Base-by-base conservation (phyloP, 2,888 invertebrate genomes). In the Epinotia ramella region DNA sequence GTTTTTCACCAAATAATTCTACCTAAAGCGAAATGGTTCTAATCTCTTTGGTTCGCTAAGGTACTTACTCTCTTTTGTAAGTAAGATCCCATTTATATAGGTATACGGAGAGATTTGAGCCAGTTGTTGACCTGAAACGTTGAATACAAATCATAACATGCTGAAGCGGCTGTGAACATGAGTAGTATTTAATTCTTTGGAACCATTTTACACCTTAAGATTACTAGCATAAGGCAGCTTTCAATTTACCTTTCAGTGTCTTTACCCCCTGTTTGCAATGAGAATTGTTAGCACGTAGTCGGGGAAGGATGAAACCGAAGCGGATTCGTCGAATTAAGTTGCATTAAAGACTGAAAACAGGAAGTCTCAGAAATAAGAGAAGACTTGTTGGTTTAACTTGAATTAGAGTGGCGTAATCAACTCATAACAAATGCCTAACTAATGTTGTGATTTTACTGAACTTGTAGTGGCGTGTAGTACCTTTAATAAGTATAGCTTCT, bases 91-190 rank as follows among this genome's bases (percentile, higher is more conserved):
- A 66, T 56, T 65, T 71, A 66, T 59, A 74, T 63, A 69, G n/a
- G n/a, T 59, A 74, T 49, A 28, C 49, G 49, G 20, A 65, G 71
- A 62, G 70, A 75, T 65, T 65, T 49, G 24, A 44, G 59, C 59
- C 65, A 65, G 65, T 70, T 66, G 75, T 60, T 70, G 75, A 75
- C 70, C 65, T 66, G 59, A 64, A 65, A 66, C 57, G 70, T 60
- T 75, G 70, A 75, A 75, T 75, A 71, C 60, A 71, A 71, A 74
- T 74, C 59, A 74, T 65, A 70, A 66, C 60, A 66, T 60, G 12
- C 20, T 20, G 33, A 18, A 59, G 24, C 2, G 69, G 33, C 67
- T 44, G 13, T 46, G 44, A 60, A 46, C 28, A 69, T 69, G 60
- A 69, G 24, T 24, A 24, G 16, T n/a, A 59, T 46, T 46, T 60